Evolutionary conservation across 2,113 vertebrate species (phyloP).

Genomic region (Laterallus jamaicensis): DNA sequence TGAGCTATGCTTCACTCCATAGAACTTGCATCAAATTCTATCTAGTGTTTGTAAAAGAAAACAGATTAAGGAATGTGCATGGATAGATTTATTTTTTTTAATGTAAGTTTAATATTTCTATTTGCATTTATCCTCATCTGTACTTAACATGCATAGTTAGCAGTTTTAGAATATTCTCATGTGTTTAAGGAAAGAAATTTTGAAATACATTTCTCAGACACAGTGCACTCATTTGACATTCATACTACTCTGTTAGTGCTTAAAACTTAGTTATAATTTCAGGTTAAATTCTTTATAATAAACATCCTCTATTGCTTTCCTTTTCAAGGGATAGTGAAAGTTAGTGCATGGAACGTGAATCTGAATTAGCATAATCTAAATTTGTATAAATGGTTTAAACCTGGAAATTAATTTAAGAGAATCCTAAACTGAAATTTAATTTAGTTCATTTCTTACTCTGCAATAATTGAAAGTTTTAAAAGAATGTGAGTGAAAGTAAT

Average conservation of each 20-base stretch:
- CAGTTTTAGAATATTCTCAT: neutral
- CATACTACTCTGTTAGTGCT: neutral
- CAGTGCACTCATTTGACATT: neutral
- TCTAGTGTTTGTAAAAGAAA: neutral
- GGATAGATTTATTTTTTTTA: neutral
- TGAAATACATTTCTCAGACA: neutral
- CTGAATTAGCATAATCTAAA: neutral
- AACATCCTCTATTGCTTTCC: neutral
- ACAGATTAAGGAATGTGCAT: neutral
- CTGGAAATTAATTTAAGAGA: neutral
- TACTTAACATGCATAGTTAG: neutral
- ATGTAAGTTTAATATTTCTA: neutral
- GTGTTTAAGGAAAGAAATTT: neutral
- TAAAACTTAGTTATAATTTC: neutral
- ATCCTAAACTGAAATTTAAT: neutral
- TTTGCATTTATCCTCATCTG: neutral
- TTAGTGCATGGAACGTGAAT: neutral
- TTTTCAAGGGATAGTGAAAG: neutral
- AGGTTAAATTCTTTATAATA: neutral
- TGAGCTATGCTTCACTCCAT: neutral
- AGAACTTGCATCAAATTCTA: neutral
- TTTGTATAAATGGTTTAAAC: neutral
- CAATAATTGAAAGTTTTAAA: neutral
- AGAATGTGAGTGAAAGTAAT: neutral
- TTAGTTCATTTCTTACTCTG: neutral